Conservation (phyloP, 2,797 vertebrate species). For the Chloroceryle amazona region DNA sequence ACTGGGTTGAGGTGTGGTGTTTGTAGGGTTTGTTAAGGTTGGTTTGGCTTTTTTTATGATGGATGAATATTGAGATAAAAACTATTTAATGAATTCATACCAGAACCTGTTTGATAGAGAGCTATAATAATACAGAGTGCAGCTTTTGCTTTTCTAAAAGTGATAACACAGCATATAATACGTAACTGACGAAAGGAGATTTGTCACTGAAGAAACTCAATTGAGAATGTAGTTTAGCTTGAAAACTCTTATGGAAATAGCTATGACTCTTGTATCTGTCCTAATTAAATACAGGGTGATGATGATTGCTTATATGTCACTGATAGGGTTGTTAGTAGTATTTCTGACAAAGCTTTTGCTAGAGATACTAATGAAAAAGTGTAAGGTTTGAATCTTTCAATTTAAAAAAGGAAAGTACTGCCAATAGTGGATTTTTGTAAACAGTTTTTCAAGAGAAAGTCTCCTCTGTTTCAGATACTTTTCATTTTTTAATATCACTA, state of each 20-base stretch:
- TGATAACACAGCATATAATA: not conserved
- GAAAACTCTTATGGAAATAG: not conserved
- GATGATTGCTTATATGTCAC: not conserved
- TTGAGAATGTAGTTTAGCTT: slow-evolving; percentile 36
- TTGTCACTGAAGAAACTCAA: slow-evolving; percentile 20
- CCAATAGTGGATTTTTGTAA: not conserved
- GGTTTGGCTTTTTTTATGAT: not conserved
- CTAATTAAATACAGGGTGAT: not conserved
- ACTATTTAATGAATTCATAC: not conserved
- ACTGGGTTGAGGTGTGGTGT: not conserved
- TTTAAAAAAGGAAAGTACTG: not conserved
- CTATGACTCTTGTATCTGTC: not conserved
- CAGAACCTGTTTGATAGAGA: not conserved
- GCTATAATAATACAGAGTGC: not conserved
- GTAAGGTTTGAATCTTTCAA: not conserved
- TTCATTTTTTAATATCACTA: not conserved
- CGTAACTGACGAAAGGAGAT: not conserved
- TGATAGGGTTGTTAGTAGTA: not conserved
- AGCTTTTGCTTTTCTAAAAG: not conserved
- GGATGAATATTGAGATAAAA: not conserved
- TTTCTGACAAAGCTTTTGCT: not conserved
- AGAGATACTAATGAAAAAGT: not conserved
- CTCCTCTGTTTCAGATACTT: not conserved
- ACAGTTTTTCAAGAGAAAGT: not conserved
- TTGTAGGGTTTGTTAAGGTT: not conserved